Base-by-base conservation (phyloP, 2,113 vertebrate species). In the Epinephelus cyanopodus region DNA sequence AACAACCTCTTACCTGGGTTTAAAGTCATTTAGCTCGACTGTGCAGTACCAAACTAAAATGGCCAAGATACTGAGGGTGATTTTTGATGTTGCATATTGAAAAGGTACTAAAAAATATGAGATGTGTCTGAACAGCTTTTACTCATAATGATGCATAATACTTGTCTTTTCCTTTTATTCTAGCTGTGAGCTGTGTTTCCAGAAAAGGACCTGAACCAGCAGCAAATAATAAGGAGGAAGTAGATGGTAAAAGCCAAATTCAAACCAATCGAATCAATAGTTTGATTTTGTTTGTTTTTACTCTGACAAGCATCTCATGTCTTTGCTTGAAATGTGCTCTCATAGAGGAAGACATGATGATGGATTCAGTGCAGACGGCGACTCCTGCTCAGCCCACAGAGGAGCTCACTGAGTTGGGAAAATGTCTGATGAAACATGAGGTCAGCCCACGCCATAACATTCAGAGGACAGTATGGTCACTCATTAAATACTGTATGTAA, bases 301-400 rank as follows among this genome's bases (percentile, higher is more conserved):
- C 12, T 27, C 9, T 39, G 6, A 21, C 5, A 25, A 9, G 1
- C 0, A 2, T 74, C 5, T 75, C 3, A 64, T 71, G 0, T 2
- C 76, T 82, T 63, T 60, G 48, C n/a, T 78, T 70, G 18, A 87
- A 77, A 82, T 81, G 29, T 73, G 19, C 21, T 27, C 47, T 86
- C 63, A 21, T 85, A 98, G 98, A 99, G 63, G 98, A 99, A 5
- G 98, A 99, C 58, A 97, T 97, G 62, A 97, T 98, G 97, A 97
- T 96, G 0, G 97, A 98, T 42, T 93, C 96, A 2, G 90, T 95
- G 42, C 97, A 82, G 90, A 90, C 79, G 0, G 54, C 21, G 29
- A 92, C 86, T 39, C 9, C 92, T 0, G 60, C 90, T 1, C 91
- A 93, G 15, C 47, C 90, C 74, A 81, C 90, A 45, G 95, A 95